These are phyloP conservation scores for Piprites chloris DNA, from an alignment of 2,113 vertebrate genomes.

Conservation along the genomic window DNA sequence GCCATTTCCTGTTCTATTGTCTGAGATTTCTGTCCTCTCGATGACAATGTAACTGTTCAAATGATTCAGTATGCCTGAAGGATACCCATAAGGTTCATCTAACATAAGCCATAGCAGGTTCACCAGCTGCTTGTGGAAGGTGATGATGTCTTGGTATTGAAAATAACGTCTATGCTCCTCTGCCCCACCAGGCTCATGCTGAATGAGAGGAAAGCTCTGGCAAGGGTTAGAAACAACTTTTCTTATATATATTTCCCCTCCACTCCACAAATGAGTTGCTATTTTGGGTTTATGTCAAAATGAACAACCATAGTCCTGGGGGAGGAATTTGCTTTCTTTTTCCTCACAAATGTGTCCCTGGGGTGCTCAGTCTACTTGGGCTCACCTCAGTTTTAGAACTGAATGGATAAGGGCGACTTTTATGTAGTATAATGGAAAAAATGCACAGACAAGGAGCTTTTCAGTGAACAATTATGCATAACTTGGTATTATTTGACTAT, in stretches of 20 bases:
- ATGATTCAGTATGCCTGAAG: background rate
- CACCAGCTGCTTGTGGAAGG: background rate
- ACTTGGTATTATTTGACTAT: background rate
- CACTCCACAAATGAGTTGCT: background rate
- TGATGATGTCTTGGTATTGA: conserved; percentile 1
- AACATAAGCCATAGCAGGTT: background rate
- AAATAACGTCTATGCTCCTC: background rate
- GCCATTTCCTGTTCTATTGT: background rate
- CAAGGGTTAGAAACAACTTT: background rate
- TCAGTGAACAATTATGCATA: background rate
- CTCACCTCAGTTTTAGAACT: background rate
- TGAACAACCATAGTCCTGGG: background rate
- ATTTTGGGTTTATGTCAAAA: background rate
- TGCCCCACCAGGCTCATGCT: background rate
- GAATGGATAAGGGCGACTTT: background rate
- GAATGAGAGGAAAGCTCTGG: background rate
- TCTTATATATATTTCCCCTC: background rate
- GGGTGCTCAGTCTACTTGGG: background rate
- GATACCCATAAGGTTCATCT: background rate
- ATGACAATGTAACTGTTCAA: background rate
- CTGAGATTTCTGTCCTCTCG: background rate
- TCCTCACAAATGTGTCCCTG: background rate
- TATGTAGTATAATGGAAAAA: background rate
- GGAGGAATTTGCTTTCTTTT: background rate
- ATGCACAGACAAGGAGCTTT: background rate